phyloP scores from a whole-genome alignment of 2,113 vertebrate genomes.

The Pitta sordida region DNA sequence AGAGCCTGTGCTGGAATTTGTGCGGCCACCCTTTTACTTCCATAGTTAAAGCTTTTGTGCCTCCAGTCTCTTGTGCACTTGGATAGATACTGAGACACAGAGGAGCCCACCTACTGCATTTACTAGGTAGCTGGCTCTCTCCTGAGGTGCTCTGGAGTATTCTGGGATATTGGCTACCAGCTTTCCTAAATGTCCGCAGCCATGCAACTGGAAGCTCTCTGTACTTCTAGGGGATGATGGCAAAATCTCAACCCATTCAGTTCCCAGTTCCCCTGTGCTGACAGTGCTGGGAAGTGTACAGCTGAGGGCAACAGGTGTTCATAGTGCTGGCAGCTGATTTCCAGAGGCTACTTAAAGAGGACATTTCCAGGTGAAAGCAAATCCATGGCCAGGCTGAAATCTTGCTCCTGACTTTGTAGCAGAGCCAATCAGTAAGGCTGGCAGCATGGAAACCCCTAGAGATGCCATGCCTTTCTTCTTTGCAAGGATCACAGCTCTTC shows the following conservation, averaged over 20 bases:
- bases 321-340: background rate
- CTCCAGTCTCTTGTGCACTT: conserved; percentile 82
- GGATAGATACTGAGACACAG: conserved; percentile 83
- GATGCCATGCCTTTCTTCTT: background rate
- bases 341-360: background rate
- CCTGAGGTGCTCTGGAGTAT: background rate
- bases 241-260: background rate
- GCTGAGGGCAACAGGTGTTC: background rate
- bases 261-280: background rate
- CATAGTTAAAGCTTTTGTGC: conserved; percentile 82
- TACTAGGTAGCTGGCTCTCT: conserved; percentile 59
- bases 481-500: background rate
- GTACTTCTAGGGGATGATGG: accelerated
- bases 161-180: accelerated
- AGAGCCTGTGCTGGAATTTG: conserved; percentile 85
- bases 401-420: background rate
- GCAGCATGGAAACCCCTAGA: background rate
- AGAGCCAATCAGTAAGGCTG: background rate
- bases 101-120: conserved; percentile 83
- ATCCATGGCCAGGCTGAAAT: background rate
- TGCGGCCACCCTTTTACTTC: conserved; percentile 76
- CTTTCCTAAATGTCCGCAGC: background rate
- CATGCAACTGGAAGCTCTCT: background rate
- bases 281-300: background rate
- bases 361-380: background rate